A percentile compares a stretch with the other conserved stretches of the same genome.
phyloP scores from a whole-genome alignment of 1,140 invertebrate genomes.

The Trichogramma pretiosum region DNA sequence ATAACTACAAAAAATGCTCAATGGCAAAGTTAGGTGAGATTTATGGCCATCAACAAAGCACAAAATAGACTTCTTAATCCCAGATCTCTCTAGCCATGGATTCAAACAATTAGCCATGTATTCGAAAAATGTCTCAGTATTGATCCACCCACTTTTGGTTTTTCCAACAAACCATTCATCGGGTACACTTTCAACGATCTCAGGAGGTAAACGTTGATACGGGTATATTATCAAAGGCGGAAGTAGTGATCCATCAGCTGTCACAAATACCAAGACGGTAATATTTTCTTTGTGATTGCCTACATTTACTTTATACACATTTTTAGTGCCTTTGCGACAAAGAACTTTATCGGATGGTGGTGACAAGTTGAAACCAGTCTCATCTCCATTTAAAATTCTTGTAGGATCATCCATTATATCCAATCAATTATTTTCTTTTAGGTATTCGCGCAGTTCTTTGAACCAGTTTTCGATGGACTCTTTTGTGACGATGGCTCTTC shows the following conservation, averaged over 20 bases:
- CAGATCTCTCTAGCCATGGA: conserved; percentile 23
- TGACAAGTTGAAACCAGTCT: conserved; percentile 26
- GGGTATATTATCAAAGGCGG: conserved; percentile 25
- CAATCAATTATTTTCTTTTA: neutral
- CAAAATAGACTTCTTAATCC: conserved; percentile 25
- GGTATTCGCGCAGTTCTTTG: neutral
- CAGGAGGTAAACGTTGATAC: conserved; percentile 21
- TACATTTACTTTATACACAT: conserved; percentile 25
- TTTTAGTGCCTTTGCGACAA: conserved; percentile 26
- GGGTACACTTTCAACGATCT: conserved; percentile 20
- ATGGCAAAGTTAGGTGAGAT: conserved; percentile 23
- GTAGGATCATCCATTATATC: conserved; percentile 9
- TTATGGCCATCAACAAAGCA: conserved; percentile 37
- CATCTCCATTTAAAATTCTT: conserved; percentile 30
- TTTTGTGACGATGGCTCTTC: neutral
- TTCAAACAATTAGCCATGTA: conserved; percentile 27
- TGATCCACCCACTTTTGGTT: conserved; percentile 40
- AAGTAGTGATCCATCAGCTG: conserved; percentile 18
- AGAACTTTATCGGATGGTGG: conserved; percentile 26
- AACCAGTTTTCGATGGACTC: neutral
- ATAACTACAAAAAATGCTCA: conserved; percentile 24
- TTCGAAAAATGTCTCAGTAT: conserved; percentile 34
- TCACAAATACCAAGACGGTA: conserved; percentile 27
- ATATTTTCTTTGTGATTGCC: conserved; percentile 31
- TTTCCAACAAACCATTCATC: conserved; percentile 28